Evolutionary conservation across 2,113 vertebrate species (phyloP), one percentile per base, ranked within the genome.

Genomic region (Alligator sinensis): DNA sequence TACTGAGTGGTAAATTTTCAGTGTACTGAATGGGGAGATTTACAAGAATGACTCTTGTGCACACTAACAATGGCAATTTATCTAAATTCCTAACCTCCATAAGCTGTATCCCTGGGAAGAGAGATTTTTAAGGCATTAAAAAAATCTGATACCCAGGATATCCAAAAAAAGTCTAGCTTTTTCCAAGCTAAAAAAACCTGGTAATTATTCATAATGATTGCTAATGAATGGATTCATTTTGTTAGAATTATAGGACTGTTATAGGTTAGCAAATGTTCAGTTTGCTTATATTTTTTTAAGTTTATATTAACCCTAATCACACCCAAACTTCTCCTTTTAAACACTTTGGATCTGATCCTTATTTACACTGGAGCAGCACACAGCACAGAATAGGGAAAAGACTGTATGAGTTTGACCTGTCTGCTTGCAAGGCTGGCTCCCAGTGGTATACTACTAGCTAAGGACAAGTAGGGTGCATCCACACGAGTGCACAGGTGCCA

Each of bases 161-260:
- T 58, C 64, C 91, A 80, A 74, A 75, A 78, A 55, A n/a, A n/a
- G 57, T 83, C 91, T 62, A 87, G 25, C 11, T 92, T 86, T 82
- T 90, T 80, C 94, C 84, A 82, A 96, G 55, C 55, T 95, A 88
- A 34, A 27, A 68, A 83, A 47, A 94, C 61, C 80, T 82, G 28
- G 64, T 95, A 84, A 94, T 94, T 89, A 94, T 72, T 91, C 91
- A 82, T 80, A 94, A 47, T 80, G 88, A 77, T 47, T 94, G 68
- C 80, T 80, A 88, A 93, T 88, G 57, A 96, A 83, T 88, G 91
- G 66, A 87, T 91, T 87, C 87, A 93, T 78, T 92, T 95, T 84
- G 80, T 78, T 74, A 88, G 95, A 95, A 91, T 94, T 96, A 90
- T 9, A n/a, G 78, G 94, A 89, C 21, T 62, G 64, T 3, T 1